phyloP scores from a whole-genome alignment of 2,113 vertebrate species.

The Neolamprologus devosi region DNA sequence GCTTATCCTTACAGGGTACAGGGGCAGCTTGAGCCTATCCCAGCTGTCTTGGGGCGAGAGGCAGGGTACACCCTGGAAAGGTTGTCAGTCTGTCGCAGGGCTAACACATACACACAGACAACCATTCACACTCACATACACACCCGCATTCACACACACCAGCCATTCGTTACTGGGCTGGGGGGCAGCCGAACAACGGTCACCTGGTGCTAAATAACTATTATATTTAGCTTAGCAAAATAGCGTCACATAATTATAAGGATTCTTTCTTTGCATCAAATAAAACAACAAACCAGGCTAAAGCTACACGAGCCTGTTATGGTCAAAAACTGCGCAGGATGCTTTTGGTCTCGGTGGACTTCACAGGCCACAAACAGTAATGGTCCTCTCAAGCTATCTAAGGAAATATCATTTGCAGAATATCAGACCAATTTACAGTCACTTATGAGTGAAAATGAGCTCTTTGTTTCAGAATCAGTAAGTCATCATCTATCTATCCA shows the following conservation, averaged over 20 bases:
- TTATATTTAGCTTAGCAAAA: not conserved
- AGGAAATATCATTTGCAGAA: not conserved
- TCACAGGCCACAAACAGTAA: not conserved
- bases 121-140: not conserved
- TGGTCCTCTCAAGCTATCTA: not conserved
- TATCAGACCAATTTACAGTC: not conserved
- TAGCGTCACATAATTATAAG: not conserved
- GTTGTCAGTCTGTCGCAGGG: not conserved
- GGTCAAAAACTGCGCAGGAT: not conserved
- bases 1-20: not conserved
- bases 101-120: not conserved
- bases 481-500: not conserved
- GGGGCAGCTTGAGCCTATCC: not conserved
- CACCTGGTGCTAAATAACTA: not conserved
- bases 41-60: not conserved
- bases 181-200: rapidly evolving
- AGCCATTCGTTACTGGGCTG: not conserved
- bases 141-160: not conserved
- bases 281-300: not conserved
- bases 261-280: not conserved
- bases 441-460: not conserved
- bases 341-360: not conserved
- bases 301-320: not conserved
- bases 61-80: not conserved
- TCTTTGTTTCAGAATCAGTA: not conserved